Evolutionary conservation across 1,140 invertebrate genomes (phyloP), one percentile per base, ranked within the genome.

Genomic region (Hyposmocoma kahamanoa): DNA sequence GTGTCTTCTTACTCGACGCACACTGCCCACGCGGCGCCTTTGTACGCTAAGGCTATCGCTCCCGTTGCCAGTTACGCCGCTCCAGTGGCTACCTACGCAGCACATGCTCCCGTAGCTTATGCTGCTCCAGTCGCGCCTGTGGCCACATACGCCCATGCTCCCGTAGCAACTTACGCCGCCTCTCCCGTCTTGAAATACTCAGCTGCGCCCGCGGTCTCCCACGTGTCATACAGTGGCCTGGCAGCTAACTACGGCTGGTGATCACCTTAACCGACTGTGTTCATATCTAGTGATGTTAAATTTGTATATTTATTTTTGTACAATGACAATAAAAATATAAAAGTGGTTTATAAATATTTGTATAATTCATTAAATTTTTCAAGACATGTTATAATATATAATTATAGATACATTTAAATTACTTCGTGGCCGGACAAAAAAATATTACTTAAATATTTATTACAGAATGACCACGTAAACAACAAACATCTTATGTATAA

Each of bases 1-100:
- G 59, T 74, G 9, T 74, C 75, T 2, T 73, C 75, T 0, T 79
- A 79, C 63, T 67, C 75, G 0, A 72, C 72, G 6, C 70, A 79
- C 52, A 78, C 75, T 1, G 62, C 74, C 20, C 78, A 79, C 47
- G 72, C 61, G 10, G 52, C 72, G 3, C 70, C 71, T 11, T 28
- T 71, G 21, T 47, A 60, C 22, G 58, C 72, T 61, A 75, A 75
- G 28, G 57, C 72, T 9, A 42, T 67, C n/a, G 70, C 67, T 11
- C 60, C 59, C 10, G 46, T 47, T 19, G 53, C 53, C 8, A 28
- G 48, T 10, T 54, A 56, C 50, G 50, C 53, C 47, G 54, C 59
- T 34, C 26, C 43, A 5, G 11, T 28, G 2, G 24, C 22, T 3
- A 55, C 62, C 1, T 71, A 71, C 54, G 45, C 61, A n/a, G 38